A percentile compares a stretch with the other conserved stretches of the same genome.
Evolutionary conservation across 2,113 vertebrate genomes (phyloP).

Genomic region (Numenius arquata): DNA sequence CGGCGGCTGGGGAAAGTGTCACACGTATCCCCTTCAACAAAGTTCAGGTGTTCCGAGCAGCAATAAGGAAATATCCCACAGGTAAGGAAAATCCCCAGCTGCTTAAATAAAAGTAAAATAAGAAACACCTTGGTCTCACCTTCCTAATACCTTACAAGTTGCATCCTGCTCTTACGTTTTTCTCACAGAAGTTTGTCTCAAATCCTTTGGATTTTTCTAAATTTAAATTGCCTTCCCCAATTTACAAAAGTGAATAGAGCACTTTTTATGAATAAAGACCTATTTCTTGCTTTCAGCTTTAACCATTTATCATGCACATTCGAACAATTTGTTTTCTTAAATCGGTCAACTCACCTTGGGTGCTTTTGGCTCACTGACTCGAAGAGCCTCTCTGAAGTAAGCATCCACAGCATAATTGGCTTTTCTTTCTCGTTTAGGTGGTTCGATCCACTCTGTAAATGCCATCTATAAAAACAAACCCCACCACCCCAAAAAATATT

Average conservation of each 20-base stretch:
- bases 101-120: background rate
- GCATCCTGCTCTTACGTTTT: background rate
- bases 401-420: constrained; percentile 98
- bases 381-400: constrained; percentile 96
- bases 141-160: background rate
- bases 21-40: background rate
- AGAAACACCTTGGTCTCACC: background rate
- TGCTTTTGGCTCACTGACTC: constrained; percentile 98
- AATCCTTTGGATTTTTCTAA: background rate
- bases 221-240: background rate
- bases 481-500: background rate
- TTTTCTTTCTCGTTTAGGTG: constrained; percentile 96
- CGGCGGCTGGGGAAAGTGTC: accelerated
- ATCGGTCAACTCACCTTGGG: constrained; percentile 84
- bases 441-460: constrained; percentile 98
- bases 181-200: background rate
- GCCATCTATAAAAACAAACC: constrained; percentile 76
- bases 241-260: background rate
- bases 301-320: background rate
- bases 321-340: background rate
- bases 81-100: background rate
- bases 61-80: background rate
- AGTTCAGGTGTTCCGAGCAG: background rate
- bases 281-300: background rate
- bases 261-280: background rate